Conservation (phyloP, 2,797 vertebrate species). For the Ibycter americanus region DNA sequence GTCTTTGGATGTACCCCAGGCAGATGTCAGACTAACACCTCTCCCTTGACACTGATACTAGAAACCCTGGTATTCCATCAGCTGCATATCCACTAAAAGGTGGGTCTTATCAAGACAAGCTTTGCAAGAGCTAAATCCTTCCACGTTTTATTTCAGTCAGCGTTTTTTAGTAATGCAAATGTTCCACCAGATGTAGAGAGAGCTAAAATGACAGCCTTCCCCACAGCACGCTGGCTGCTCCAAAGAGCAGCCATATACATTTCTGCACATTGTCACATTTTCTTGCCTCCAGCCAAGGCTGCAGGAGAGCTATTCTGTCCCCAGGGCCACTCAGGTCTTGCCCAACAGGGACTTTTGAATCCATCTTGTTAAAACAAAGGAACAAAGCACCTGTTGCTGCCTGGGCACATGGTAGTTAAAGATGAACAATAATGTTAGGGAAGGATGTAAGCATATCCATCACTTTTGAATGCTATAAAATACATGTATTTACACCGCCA, state of each 20-base stretch:
- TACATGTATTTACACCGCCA: neutral
- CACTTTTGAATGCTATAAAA: constrained; percentile 20
- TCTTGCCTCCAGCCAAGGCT: neutral
- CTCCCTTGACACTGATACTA: neutral
- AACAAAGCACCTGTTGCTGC: constrained; percentile 37
- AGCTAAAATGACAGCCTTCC: neutral
- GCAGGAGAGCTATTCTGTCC: neutral
- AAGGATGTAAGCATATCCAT: constrained; percentile 53
- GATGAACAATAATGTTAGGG: neutral
- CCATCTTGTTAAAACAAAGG: constrained; percentile 1
- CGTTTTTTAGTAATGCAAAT: neutral
- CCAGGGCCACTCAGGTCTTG: neutral
- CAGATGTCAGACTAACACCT: neutral
- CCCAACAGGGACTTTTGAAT: neutral
- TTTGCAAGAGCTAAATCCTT: neutral
- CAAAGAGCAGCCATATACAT: neutral
- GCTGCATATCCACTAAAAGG: neutral
- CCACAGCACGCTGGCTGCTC: neutral
- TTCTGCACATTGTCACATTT: neutral
- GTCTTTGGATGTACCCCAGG: neutral
- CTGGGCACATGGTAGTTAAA: neutral
- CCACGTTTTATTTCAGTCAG: neutral
- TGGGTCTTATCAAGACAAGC: neutral
- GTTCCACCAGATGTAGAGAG: neutral
- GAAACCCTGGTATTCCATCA: neutral